phyloP scores from a whole-genome alignment of 2,888 invertebrate genomes.

The Phengaris alcon region DNA sequence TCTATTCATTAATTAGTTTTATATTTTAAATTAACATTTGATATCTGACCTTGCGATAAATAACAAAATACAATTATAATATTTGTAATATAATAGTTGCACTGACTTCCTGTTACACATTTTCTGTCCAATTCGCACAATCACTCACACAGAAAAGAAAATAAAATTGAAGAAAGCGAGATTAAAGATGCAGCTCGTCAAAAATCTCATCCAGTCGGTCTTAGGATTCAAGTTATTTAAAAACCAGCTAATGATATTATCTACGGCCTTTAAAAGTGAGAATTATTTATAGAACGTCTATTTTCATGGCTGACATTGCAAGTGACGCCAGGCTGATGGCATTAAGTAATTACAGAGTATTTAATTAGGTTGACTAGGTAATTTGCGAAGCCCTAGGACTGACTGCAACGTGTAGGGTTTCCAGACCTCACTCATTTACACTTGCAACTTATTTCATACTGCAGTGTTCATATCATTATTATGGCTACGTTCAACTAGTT shows the following conservation, averaged over 20 bases:
- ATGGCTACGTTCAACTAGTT: background rate
- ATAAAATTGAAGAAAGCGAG: background rate
- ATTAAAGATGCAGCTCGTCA: background rate
- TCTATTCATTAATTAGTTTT: background rate
- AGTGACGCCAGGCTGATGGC: conserved; percentile 54
- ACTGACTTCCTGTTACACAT: background rate
- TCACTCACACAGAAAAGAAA: background rate
- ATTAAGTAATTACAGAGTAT: conserved; percentile 75
- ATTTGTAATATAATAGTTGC: background rate
- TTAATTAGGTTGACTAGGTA: conserved; percentile 72
- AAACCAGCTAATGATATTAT: conserved; percentile 2
- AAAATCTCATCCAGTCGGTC: background rate
- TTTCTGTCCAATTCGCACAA: background rate
- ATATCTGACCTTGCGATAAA: background rate
- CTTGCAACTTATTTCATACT: conserved; percentile 62
- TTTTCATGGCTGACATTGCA: conserved; percentile 26
- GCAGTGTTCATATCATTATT: conserved; percentile 38
- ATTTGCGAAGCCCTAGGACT: conserved; percentile 69
- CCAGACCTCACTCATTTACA: conserved; percentile 71
- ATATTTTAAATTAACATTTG: background rate
- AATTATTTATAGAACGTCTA: conserved; percentile 22
- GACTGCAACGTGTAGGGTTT: conserved; percentile 63
- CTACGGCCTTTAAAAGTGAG: conserved; percentile 2
- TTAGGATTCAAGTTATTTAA: conserved; percentile 1
- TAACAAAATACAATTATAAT: background rate